A percentile compares a stretch with the other conserved stretches of the same genome.
Evolutionary conservation across 1,140 invertebrate species (phyloP).

Genomic region (Acromyrmex charruanus): DNA sequence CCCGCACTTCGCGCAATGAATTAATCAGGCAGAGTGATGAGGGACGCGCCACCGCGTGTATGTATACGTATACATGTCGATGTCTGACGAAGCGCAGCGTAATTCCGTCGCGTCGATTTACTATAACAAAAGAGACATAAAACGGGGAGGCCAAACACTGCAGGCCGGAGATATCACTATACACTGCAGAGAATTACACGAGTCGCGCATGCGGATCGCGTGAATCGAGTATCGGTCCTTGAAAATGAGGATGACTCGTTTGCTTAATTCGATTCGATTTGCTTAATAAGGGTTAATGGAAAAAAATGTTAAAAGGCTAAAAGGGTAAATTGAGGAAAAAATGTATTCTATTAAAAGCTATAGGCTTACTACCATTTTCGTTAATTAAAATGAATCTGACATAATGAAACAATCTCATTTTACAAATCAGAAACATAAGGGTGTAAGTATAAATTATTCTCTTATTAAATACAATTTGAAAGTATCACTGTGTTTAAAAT

Average conservation of each 20-base stretch:
- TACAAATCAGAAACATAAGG: not conserved
- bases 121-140: slow-evolving; percentile 56
- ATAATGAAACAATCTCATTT: not conserved
- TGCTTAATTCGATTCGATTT: not conserved
- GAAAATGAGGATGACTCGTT: slow-evolving; percentile 14
- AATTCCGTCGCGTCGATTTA: slow-evolving; percentile 66
- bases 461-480: not conserved
- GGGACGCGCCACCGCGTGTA: slow-evolving; percentile 64
- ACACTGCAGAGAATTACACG: slow-evolving; percentile 12
- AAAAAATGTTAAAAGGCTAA: not conserved
- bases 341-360: not conserved
- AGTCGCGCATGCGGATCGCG: slow-evolving; percentile 20
- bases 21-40: slow-evolving; percentile 78
- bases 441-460: not conserved
- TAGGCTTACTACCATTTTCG: not conserved
- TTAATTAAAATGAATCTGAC: not conserved
- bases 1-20: slow-evolving; percentile 71
- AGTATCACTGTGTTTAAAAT: not conserved
- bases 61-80: slow-evolving; percentile 59
- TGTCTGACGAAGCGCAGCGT: slow-evolving; percentile 54
- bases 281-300: slow-evolving; percentile 3
- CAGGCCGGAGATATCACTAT: not conserved
- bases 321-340: not conserved
- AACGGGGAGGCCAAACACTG: slow-evolving; percentile 14
- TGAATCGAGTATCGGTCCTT: slow-evolving; percentile 24